Evolutionary conservation across 2,888 invertebrate species (phyloP).

Genomic region (Kryphioiulus occultus): DNA sequence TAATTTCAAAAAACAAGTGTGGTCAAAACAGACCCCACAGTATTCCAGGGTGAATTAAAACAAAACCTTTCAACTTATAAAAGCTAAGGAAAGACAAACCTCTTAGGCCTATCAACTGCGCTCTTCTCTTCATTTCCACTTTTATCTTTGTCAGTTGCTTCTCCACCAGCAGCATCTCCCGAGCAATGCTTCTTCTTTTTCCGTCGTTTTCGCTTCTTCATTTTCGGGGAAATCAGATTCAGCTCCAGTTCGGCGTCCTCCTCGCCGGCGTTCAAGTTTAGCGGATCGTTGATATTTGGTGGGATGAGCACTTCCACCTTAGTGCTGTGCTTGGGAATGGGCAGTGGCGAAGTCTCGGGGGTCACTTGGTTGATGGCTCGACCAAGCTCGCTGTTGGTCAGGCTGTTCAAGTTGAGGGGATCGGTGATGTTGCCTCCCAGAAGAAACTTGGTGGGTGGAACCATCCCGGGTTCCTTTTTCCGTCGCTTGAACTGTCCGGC

Average conservation of each 20-base stretch:
- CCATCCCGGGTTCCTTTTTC: constrained; percentile 73
- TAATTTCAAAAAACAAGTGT: no score
- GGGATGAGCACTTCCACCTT: constrained; percentile 88
- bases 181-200: constrained; percentile 55
- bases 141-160: background rate
- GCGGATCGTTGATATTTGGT: constrained; percentile 88
- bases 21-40: no score
- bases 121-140: background rate
- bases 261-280: constrained; percentile 77
- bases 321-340: constrained; percentile 73
- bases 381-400: constrained; percentile 68
- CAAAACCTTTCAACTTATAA: no score
- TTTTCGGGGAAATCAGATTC: constrained; percentile 56
- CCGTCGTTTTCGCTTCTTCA: constrained; percentile 56
- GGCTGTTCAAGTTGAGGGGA: constrained; percentile 90
- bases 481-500: constrained; percentile 73
- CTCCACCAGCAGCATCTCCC: constrained; percentile 22
- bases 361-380: constrained; percentile 68
- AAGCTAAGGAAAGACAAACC: background rate
- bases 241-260: constrained; percentile 75
- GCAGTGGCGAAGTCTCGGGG: constrained; percentile 89
- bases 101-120: background rate
- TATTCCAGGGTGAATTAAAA: no score
- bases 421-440: constrained; percentile 95
- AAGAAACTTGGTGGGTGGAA: constrained; percentile 90